Conservation (phyloP, 2,888 invertebrate species). For the Trissolcus brochymenae region DNA sequence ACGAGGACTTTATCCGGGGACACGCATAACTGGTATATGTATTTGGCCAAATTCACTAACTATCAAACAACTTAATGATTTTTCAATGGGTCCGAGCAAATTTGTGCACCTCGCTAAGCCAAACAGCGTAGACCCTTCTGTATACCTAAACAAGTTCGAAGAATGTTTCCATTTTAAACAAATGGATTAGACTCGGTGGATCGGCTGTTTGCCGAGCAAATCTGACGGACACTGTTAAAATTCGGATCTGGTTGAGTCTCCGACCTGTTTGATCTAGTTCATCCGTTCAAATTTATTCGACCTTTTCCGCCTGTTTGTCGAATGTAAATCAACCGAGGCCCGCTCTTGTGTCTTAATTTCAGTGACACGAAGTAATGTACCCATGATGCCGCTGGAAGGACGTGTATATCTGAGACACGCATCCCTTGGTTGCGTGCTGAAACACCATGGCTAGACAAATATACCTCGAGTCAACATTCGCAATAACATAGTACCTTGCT, state of each 20-base stretch:
- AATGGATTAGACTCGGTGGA: constrained; percentile 33
- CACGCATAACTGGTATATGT: constrained; percentile 16
- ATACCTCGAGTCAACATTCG: constrained; percentile 72
- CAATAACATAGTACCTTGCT: constrained; percentile 60
- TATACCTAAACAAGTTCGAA: constrained; percentile 44
- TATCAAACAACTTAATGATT: constrained; percentile 41
- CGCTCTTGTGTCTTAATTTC: constrained; percentile 46
- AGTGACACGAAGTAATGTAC: constrained; percentile 61
- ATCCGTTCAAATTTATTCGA: constrained; percentile 27
- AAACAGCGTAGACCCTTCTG: constrained; percentile 38
- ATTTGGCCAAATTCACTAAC: constrained; percentile 10
- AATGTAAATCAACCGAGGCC: constrained; percentile 25
- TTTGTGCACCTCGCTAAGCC: constrained; percentile 33
- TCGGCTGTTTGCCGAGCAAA: constrained; percentile 44
- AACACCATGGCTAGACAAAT: constrained; percentile 73
- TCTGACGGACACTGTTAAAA: constrained; percentile 38
- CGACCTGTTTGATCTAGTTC: constrained; percentile 34
- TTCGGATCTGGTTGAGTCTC: constrained; percentile 18
- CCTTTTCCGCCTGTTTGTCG: constrained; percentile 39
- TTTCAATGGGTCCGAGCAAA: constrained; percentile 42
- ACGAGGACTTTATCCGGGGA: constrained; percentile 3
- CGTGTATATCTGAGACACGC: constrained; percentile 19
- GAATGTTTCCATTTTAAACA: constrained; percentile 44
- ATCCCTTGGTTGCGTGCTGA: constrained; percentile 57
- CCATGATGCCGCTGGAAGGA: constrained; percentile 63